Evolutionary conservation across 2,113 vertebrate genomes (phyloP).

Genomic region (Strix uralensis): DNA sequence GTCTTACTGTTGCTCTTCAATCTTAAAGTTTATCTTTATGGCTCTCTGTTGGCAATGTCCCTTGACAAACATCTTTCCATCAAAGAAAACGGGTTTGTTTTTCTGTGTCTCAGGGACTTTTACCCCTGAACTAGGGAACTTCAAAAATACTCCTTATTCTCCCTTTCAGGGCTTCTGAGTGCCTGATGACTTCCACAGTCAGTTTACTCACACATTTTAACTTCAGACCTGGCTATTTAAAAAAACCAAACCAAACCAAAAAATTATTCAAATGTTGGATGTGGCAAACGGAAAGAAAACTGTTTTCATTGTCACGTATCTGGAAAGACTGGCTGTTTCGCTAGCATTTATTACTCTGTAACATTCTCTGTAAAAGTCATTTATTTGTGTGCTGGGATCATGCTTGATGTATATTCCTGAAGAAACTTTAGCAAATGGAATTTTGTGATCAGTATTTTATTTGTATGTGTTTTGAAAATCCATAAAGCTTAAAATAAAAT

Average conservation of each 20-base stretch:
- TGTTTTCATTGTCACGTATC: not conserved
- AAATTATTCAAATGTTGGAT: not conserved
- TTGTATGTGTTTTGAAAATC: conserved; percentile 41
- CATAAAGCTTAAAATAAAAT: conserved; percentile 49
- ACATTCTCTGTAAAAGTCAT: not conserved
- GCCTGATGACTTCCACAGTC: conserved; percentile 34
- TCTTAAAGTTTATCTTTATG: not conserved
- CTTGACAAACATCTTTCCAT: not conserved
- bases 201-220: not conserved
- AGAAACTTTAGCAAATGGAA: conserved; percentile 11
- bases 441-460: conserved; percentile 37
- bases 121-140: conserved; percentile 51
- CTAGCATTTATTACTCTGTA: not conserved
- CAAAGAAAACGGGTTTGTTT: not conserved
- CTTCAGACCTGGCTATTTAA: not conserved
- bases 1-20: not conserved
- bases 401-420: conserved; percentile 23
- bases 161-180: conserved; percentile 32
- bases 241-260: not conserved
- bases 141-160: conserved; percentile 23
- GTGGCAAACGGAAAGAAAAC: not conserved
- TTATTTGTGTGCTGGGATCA: conserved; percentile 12
- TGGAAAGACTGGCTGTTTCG: not conserved
- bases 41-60: not conserved
- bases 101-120: conserved; percentile 32